Evolutionary conservation across 2,888 invertebrate species (phyloP).

Genomic region (Peribatodes rhomboidaria): DNA sequence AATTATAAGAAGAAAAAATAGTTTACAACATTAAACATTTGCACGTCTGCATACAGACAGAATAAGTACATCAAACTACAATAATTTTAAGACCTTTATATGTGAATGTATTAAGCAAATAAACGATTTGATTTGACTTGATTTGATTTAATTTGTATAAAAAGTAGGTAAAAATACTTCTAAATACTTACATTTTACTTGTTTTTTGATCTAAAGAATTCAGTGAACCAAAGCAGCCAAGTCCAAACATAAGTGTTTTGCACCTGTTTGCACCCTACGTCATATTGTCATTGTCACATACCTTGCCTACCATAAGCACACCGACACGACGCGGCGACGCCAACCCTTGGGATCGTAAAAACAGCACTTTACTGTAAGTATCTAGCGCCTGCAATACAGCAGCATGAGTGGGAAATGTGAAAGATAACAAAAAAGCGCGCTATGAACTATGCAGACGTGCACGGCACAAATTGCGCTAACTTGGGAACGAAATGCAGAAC

Average conservation of each 20-base stretch:
- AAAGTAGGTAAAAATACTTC: no score
- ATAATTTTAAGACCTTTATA: no score
- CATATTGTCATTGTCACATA: conserved; percentile 10
- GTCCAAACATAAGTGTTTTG: neutral
- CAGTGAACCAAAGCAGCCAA: neutral
- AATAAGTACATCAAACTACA: no score
- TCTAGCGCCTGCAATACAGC: conserved; percentile 30
- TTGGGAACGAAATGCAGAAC: conserved; percentile 76
- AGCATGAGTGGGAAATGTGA: conserved; percentile 54
- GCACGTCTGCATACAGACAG: no score
- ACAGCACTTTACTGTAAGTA: conserved; percentile 16
- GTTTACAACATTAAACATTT: no score
- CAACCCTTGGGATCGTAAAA: conserved; percentile 15
- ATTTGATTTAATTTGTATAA: no score
- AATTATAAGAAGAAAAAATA: no score
- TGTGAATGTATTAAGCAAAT: no score
- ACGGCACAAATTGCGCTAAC: conserved; percentile 76
- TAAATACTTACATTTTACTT: neutral
- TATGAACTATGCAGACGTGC: conserved; percentile 73
- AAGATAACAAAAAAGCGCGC: conserved; percentile 61
- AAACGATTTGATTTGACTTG: no score
- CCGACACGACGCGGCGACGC: conserved; percentile 3
- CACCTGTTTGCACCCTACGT: conserved; percentile 6
- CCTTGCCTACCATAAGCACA: conserved; percentile 4
- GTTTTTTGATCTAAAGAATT: neutral